phyloP scores from a whole-genome alignment of 2,113 vertebrate genomes.

The Apteryx mantelli region DNA sequence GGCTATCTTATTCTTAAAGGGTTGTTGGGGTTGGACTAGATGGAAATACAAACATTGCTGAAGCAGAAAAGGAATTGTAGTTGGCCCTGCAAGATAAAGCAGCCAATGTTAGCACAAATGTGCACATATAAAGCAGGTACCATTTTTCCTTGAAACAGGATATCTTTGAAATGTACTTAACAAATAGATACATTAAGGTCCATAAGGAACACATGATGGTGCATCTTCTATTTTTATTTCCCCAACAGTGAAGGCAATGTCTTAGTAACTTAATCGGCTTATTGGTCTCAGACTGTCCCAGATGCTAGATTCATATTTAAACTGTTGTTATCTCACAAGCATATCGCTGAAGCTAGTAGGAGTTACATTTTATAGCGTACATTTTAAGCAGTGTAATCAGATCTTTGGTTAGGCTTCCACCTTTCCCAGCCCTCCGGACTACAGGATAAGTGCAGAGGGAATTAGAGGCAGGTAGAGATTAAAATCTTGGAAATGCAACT shows the following conservation, averaged over 20 bases:
- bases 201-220: neutral
- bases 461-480: neutral
- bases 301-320: neutral
- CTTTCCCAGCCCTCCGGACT: neutral
- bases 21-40: neutral
- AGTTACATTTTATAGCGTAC: neutral
- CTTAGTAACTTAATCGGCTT: neutral
- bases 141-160: neutral
- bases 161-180: neutral
- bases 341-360: neutral
- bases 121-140: neutral
- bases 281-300: conserved; percentile 3
- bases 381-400: neutral
- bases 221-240: conserved; percentile 15
- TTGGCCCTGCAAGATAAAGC: neutral
- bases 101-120: neutral
- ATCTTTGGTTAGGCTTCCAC: neutral
- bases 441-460: neutral
- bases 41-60: neutral
- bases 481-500: neutral
- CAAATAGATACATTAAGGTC: neutral
- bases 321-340: neutral
- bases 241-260: neutral
- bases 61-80: neutral
- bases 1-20: accelerated